Base-by-base conservation (phyloP, 2,797 vertebrate genomes). In the Enteromius mattozi region DNA sequence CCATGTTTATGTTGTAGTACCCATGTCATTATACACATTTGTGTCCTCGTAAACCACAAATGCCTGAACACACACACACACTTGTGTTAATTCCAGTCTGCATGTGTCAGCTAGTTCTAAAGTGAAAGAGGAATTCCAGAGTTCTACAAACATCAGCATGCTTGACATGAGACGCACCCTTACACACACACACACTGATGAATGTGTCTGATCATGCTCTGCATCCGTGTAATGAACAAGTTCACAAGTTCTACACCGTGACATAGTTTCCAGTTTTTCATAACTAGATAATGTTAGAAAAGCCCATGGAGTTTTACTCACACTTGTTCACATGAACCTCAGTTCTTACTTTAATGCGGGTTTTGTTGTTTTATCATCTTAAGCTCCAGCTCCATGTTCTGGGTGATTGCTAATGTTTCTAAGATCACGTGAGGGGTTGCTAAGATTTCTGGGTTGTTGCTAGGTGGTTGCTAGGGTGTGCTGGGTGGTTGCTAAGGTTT, bases 21-120 rank as follows among this genome's bases (percentile, higher is more conserved):
- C n/a, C 30, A 30, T 2, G 2, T 30, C 30, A 30, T 30, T 30
- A 30, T 30, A 30, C 2, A 30, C 30, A 30, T 30, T 30, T 30
- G 1, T 30, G 30, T 30, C 30, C 30, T 30, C 2, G 30, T 30
- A 30, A 30, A 30, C 30, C 30, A 30, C 30, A 30, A 30, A 30
- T 30, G 30, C 30, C 30, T 30, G 30, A 30, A 1, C 71, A 6
- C 49, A 5, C 35, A 27, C 56, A 5, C 59, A 21, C 59, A 7
- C 1, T 2, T 33, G 40, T 21, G 19, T 27, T 47, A 54, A n/a
- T 2, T 33, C 49, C 12, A 19, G 12, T 13, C 49, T 19, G 40
- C 16, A 2, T 45, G 76, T 78, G 37, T 63, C 56, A 63, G 35
- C 76, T 63, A 30, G 76, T 65, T 59, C 75, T 42, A 54, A 40